Conservation (phyloP, 2,888 invertebrate genomes). For the Lasioglossum oenotherae region DNA sequence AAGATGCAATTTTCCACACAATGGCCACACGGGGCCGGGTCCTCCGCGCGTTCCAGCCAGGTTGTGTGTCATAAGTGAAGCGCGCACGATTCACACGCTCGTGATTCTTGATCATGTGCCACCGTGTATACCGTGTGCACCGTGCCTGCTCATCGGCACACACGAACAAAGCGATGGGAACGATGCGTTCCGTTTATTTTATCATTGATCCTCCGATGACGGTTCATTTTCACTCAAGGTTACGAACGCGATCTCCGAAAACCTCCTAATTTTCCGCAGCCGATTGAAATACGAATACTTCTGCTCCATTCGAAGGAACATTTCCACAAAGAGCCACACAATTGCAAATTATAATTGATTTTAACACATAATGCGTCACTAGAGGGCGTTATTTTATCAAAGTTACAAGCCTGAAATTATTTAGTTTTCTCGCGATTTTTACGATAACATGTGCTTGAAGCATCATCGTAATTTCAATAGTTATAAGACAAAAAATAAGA, state of each 20-base stretch:
- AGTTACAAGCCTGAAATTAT: neutral
- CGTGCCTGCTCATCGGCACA: neutral
- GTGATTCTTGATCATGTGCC: slow-evolving; percentile 25
- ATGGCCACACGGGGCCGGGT: slow-evolving; percentile 8
- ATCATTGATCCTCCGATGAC: neutral
- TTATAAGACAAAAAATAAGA: no score
- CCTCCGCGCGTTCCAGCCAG: slow-evolving; percentile 12
- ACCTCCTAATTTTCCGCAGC: neutral
- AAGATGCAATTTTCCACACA: slow-evolving; percentile 54
- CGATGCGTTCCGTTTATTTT: neutral
- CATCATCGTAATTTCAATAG: neutral
- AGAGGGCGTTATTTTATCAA: neutral
- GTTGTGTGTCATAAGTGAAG: slow-evolving; percentile 52
- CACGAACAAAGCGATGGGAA: neutral
- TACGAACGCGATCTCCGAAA: neutral
- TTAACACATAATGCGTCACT: neutral
- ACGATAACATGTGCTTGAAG: no score
- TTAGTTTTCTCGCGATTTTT: neutral
- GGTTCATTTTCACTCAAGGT: neutral
- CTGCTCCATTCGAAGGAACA: neutral
- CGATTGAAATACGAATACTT: neutral
- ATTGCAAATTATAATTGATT: neutral
- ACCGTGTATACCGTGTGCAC: neutral
- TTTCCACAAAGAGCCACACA: neutral
- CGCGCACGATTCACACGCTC: slow-evolving; percentile 27